Percentiles rank a stretch among this genome's conserved stretches.
Evolutionary conservation across 1,140 invertebrate species (phyloP).

Genomic region (Melipona quadrifasciata): DNA sequence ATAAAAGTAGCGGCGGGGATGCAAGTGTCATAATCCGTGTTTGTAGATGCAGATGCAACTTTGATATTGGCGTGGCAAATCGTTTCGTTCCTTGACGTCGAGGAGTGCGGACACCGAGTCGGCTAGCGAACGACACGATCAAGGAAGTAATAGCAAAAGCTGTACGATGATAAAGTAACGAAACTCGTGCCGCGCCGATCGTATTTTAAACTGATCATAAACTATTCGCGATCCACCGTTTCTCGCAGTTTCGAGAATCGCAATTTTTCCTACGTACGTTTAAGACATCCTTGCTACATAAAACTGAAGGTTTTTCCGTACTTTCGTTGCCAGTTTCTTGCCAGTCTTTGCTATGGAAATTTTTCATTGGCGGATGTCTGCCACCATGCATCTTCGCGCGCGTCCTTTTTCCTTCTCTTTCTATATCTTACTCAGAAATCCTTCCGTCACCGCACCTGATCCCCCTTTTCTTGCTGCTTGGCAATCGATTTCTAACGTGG

Average conservation of each 20-base stretch:
- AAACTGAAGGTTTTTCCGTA: background rate
- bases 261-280: conserved; percentile 12
- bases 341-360: background rate
- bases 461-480: background rate
- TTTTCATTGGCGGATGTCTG: background rate
- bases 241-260: background rate
- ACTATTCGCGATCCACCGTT: conserved; percentile 2
- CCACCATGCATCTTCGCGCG: background rate
- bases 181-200: background rate
- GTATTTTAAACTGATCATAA: conserved; percentile 13
- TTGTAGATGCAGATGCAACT: conserved; percentile 1
- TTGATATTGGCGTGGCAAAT: background rate
- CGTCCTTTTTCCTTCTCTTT: background rate
- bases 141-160: conserved; percentile 3
- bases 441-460: conserved; percentile 9
- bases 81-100: background rate
- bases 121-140: background rate
- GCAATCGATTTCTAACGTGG: conserved; percentile 2
- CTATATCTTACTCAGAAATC: background rate
- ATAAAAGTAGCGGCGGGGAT: background rate
- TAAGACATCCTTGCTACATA: background rate
- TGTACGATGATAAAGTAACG: background rate
- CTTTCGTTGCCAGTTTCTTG: background rate
- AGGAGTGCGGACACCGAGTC: background rate
- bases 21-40: conserved; percentile 18